Conservation (phyloP, 2,113 vertebrate genomes). For the Neolamprologus caudopunctatus region DNA sequence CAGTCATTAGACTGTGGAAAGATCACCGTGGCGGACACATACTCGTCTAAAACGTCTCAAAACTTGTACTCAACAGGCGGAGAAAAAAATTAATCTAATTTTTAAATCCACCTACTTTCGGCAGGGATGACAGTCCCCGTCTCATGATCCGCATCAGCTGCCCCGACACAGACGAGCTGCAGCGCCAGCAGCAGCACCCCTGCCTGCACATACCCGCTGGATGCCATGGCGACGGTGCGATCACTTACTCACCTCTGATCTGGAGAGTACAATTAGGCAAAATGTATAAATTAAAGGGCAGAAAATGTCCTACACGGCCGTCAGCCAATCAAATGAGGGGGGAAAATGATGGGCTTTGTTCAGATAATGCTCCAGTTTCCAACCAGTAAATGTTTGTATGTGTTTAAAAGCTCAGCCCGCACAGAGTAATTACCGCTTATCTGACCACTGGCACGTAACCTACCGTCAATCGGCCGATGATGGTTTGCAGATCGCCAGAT, state of each 20-base stretch:
- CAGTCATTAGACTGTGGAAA: background rate
- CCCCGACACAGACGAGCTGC: constrained; percentile 60
- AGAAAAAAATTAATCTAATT: background rate
- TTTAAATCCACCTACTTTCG: constrained; percentile 78
- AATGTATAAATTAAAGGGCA: background rate
- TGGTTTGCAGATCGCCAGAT: background rate
- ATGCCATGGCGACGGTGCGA: constrained; percentile 52
- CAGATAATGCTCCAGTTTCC: background rate
- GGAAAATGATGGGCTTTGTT: background rate
- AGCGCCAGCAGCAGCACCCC: constrained; percentile 62
- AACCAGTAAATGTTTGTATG: background rate
- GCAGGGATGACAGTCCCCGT: constrained; percentile 84
- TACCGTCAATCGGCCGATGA: constrained; percentile 39
- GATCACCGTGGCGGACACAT: background rate
- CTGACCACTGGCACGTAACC: background rate
- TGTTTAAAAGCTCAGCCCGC: background rate
- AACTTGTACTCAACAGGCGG: background rate
- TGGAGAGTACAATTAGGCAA: background rate
- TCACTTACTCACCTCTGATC: background rate
- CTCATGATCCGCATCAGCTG: constrained; percentile 67
- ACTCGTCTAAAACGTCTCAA: background rate
- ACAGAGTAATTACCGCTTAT: background rate
- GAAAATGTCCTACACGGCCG: background rate
- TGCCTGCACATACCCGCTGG: constrained; percentile 40
- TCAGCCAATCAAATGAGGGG: background rate